Evolutionary conservation across 2,888 invertebrate species (phyloP).

Genomic region (Helobdella robusta): DNA sequence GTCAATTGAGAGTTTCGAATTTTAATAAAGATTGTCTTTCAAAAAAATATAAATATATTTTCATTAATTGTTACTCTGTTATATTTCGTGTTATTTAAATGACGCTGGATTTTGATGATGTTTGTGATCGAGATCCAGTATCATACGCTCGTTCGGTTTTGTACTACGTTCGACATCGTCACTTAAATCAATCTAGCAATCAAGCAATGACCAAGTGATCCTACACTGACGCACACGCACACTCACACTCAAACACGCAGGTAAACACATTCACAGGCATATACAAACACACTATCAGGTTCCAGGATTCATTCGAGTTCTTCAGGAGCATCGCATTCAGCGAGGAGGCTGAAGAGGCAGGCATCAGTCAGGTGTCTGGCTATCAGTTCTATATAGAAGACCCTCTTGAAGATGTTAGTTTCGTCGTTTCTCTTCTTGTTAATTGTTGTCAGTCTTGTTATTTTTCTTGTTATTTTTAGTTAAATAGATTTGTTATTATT

Average conservation of each 20-base stretch:
- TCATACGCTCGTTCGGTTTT: no score
- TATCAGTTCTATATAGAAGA: conserved; percentile 24
- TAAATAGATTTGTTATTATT: not conserved
- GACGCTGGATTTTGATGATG: not conserved
- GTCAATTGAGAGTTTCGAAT: no score
- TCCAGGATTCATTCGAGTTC: conserved; percentile 27
- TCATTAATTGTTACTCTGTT: not conserved
- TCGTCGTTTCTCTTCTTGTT: not conserved
- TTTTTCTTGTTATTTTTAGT: not conserved
- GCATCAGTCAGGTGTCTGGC: conserved; percentile 24
- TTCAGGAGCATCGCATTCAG: conserved; percentile 26
- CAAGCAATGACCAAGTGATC: no score
- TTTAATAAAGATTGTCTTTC: no score
- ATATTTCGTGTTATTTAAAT: not conserved
- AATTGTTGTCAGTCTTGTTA: not conserved
- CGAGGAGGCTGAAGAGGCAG: conserved; percentile 28
- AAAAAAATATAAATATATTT: no score
- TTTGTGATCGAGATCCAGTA: no score
- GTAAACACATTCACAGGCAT: no score
- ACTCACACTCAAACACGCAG: no score
- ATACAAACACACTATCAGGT: no score
- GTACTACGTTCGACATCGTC: no score
- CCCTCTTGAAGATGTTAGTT: not conserved
- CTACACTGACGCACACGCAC: no score
- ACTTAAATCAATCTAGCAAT: no score